Evolutionary conservation across 2,888 invertebrate species (phyloP).

Genomic region (Heliconius ismenius): DNA sequence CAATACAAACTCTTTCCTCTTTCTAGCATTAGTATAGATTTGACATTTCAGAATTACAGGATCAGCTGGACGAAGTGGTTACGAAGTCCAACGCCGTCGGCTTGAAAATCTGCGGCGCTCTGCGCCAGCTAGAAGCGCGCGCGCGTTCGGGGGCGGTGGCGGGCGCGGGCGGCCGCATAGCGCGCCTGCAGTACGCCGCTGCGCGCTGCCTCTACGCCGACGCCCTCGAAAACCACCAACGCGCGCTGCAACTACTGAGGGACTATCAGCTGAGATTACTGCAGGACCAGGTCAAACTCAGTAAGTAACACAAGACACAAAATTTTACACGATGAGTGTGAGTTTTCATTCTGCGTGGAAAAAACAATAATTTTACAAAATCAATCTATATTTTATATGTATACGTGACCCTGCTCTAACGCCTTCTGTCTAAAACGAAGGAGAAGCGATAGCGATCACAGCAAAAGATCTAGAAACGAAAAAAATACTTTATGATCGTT

Average conservation of each 20-base stretch:
- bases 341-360: no score
- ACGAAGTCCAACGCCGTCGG: conserved; percentile 78
- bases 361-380: no score
- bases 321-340: no score
- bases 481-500: background rate
- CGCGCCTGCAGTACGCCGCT: conserved; percentile 68
- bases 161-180: conserved; percentile 69
- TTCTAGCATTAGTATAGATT: background rate
- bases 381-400: no score
- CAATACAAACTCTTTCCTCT: no score
- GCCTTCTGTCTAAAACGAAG: no score
- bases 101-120: conserved; percentile 77
- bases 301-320: conserved; percentile 58
- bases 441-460: background rate
- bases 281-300: conserved; percentile 80
- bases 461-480: background rate
- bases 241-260: conserved; percentile 76
- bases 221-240: conserved; percentile 67
- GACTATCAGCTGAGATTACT: conserved; percentile 78
- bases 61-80: conserved; percentile 82
- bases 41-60: conserved; percentile 78
- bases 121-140: conserved; percentile 74
- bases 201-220: conserved; percentile 68
- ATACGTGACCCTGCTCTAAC: no score
- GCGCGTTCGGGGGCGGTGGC: conserved; percentile 56